phyloP scores from a whole-genome alignment of 2,888 invertebrate species.

The Trichacis sp. region DNA sequence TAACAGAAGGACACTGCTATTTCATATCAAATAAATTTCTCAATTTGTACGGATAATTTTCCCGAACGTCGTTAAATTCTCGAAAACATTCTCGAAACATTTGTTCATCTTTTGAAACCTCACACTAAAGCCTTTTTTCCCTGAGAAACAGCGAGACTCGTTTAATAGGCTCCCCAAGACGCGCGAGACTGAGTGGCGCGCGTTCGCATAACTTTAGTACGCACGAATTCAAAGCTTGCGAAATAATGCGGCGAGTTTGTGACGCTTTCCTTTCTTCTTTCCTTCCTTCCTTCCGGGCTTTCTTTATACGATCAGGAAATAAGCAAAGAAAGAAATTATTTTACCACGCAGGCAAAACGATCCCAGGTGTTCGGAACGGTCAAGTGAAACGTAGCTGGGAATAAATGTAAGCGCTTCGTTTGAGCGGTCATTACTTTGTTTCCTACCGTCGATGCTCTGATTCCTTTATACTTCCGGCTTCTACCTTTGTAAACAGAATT shows the following conservation, averaged over 20 bases:
- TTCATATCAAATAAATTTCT: no score
- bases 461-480: conserved; percentile 5
- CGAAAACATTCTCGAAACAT: conserved; percentile 6
- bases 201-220: conserved; percentile 36
- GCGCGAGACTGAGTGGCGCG: conserved; percentile 51
- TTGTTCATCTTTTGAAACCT: conserved; percentile 33
- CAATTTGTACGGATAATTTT: no score
- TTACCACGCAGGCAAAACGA: conserved; percentile 22
- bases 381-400: conserved; percentile 23
- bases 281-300: conserved; percentile 5
- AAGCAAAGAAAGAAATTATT: conserved; percentile 28
- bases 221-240: conserved; percentile 40
- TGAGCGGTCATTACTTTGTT: conserved; percentile 23
- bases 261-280: conserved; percentile 21
- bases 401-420: conserved; percentile 30
- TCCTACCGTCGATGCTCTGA: conserved; percentile 12
- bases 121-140: conserved; percentile 36
- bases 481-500: conserved; percentile 4
- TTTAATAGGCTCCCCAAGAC: conserved; percentile 52
- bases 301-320: conserved; percentile 6
- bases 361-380: conserved; percentile 34
- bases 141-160: conserved; percentile 25
- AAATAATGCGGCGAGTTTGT: conserved; percentile 40
- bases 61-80: no score
- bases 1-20: no score